A percentile compares a stretch with the other conserved stretches of the same genome.
These are phyloP conservation scores for Noturus placidus DNA, from an alignment of 2,113 vertebrate species.

Conservation along the genomic window DNA sequence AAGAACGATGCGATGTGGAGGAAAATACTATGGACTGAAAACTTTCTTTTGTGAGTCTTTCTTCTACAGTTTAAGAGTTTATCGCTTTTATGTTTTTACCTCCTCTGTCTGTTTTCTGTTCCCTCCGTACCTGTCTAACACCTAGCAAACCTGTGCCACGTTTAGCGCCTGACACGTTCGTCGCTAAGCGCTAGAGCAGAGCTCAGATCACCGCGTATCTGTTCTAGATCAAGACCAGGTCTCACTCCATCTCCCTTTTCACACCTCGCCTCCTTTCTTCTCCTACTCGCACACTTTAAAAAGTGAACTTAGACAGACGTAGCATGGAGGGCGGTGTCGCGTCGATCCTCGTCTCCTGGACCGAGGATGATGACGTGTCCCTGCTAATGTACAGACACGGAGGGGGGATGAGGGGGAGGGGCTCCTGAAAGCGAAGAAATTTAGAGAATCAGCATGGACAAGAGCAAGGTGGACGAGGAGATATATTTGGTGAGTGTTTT, in stretches of 20 bases:
- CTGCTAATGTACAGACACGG: neutral
- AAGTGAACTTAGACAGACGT: neutral
- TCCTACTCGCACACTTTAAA: neutral
- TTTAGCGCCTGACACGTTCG: neutral
- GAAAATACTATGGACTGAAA: neutral
- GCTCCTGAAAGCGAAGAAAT: neutral
- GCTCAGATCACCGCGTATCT: neutral
- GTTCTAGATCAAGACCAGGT: constrained; percentile 10
- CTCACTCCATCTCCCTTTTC: neutral
- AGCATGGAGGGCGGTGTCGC: neutral
- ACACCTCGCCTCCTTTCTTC: constrained; percentile 19
- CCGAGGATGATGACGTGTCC: neutral
- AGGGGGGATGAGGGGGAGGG: too few species aligned
- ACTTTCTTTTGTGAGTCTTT: neutral
- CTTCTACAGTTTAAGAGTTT: neutral
- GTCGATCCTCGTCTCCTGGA: too few species aligned
- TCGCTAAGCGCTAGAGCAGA: neutral
- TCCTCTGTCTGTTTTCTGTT: neutral
- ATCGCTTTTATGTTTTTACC: neutral
- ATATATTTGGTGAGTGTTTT: neutral
- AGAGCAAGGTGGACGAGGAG: too few species aligned
- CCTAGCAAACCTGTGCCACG: neutral
- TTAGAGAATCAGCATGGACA: neutral
- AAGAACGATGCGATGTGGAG: neutral
- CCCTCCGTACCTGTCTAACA: constrained; percentile 5